A percentile compares a stretch with the other conserved stretches of the same genome.
Evolutionary conservation across 1,140 invertebrate species (phyloP).

Genomic region (Rhagoletis zephyria): DNA sequence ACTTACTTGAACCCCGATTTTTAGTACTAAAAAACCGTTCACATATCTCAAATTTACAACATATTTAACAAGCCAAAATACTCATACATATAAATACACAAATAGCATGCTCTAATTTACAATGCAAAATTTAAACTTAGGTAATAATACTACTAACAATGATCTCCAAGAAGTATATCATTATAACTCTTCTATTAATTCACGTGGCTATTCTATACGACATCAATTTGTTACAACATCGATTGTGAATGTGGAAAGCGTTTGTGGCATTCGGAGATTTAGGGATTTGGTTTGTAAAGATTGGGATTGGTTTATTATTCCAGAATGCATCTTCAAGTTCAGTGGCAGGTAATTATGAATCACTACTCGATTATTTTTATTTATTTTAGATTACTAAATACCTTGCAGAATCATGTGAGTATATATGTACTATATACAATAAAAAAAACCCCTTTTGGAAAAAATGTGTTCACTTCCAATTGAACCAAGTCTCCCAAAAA

Average conservation of each 20-base stretch:
- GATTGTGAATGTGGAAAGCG: not conserved
- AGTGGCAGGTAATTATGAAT: not conserved
- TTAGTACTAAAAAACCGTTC: no score
- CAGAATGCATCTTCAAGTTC: not conserved
- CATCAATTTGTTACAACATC: constrained; percentile 4
- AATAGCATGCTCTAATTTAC: no score
- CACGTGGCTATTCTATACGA: not conserved
- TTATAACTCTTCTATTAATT: no score
- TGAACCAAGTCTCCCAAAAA: not conserved
- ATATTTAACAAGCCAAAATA: no score
- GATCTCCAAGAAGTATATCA: no score
- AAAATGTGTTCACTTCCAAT: not conserved
- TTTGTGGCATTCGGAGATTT: not conserved
- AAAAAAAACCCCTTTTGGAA: no score
- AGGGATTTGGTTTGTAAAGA: not conserved
- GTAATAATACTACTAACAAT: no score
- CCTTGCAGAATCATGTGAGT: not conserved
- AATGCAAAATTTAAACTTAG: no score
- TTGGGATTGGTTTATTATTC: not conserved
- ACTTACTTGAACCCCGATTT: no score
- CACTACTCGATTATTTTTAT: not conserved
- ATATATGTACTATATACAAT: no score
- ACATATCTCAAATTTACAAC: no score
- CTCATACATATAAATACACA: no score
- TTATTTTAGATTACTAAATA: not conserved